Evolutionary conservation across 64 coral and sea anemone species (phyloP), one percentile per base, ranked within the genome.

Genomic region (Montipora sp.): DNA sequence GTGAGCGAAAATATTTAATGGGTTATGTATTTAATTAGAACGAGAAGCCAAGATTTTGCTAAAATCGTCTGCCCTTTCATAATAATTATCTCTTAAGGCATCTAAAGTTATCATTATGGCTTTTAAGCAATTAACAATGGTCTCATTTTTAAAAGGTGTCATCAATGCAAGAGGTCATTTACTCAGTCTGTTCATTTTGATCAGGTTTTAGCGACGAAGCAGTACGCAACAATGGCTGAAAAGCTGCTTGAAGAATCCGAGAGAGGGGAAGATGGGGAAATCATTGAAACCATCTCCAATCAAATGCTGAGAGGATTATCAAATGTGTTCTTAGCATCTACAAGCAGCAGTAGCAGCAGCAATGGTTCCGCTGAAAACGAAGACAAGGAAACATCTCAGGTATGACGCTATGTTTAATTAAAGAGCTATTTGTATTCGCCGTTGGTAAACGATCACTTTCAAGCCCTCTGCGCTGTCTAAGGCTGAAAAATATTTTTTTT

Each of bases 321-420:
- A 55, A 95, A 95, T 80, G 16, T 92, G 44, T 74, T 95, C 12
- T 58, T 75, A 43, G 90, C 90, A 16, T 92, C 84, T 45, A 71
- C 90, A 11, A 12, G 50, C 51, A 92, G 36, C 65, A 46, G 7
- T 5, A 13, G 6, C 45, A 36, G 49, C 11, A 69, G 81, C 1
- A 36, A 36, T 36, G 36, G 36, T 48, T 84, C 61, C 24, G 24
- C 24, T 19, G 5, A 67, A 13, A 44, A 69, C 5, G 47, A 36
- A 48, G 15, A 48, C 14, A 84, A 69, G 50, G 77, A 89, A 77
- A 78, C 72, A 7, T 53, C 73, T 20, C 19, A 70, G 73, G 81
- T 83, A 81, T 6, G 9, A 90, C 6, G 9, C 53, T 57, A 8
- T 16, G 14, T 16, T 63, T 15, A 8, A 14, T 63, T 15, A 11